Percentiles rank a stretch among this genome's conserved stretches.
phyloP scores from a whole-genome alignment of 2,113 vertebrate genomes.

The Platysteira castanea region DNA sequence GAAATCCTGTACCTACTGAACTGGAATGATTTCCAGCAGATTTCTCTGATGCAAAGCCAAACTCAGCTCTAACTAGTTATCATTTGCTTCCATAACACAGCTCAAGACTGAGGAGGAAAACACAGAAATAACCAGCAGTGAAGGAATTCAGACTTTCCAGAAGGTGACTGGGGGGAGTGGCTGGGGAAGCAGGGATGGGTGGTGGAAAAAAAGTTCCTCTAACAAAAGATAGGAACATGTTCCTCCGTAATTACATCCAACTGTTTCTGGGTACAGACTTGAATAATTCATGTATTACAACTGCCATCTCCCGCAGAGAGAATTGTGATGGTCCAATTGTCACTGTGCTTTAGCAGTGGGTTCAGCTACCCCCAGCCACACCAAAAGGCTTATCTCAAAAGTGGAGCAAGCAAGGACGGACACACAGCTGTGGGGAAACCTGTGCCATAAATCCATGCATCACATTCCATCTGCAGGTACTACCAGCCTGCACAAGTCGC shows the following conservation, averaged over 20 bases:
- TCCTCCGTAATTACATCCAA: background rate
- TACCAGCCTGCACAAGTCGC: background rate
- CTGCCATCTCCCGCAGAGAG: background rate
- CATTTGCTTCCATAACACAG: background rate
- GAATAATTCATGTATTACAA: background rate
- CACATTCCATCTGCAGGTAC: background rate
- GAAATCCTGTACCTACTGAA: background rate
- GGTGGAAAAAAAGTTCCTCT: background rate
- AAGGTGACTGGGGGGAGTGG: fast-evolving
- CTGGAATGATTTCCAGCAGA: background rate
- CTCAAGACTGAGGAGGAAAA: background rate
- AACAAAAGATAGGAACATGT: background rate
- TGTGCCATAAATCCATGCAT: background rate
- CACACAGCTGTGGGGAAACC: background rate
- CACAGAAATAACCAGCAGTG: background rate
- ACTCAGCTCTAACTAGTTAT: background rate
- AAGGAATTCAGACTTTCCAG: background rate
- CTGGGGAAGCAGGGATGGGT: background rate
- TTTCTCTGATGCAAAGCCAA: background rate
- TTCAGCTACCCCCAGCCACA: background rate
- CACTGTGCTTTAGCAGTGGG: fast-evolving
- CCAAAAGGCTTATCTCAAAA: background rate
- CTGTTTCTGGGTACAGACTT: background rate
- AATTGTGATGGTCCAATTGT: background rate
- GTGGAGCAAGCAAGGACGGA: fast-evolving